Evolutionary conservation across 2,888 invertebrate species (phyloP).

Genomic region (Ischnura elegans): DNA sequence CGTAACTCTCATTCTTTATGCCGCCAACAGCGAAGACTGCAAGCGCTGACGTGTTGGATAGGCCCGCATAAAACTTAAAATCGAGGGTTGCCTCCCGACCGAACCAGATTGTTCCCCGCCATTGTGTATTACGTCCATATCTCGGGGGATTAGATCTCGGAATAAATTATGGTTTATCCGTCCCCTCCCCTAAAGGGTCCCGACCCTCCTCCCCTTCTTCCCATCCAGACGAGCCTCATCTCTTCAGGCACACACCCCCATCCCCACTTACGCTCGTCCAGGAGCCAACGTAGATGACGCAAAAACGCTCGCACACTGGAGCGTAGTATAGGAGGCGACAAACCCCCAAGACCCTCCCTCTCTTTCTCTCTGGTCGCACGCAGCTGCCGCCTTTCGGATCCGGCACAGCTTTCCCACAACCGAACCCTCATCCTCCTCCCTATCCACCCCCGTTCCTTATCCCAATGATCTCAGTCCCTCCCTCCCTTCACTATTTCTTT

Average conservation of each 20-base stretch:
- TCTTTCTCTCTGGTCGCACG: conserved; percentile 25
- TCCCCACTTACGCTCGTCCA: neutral
- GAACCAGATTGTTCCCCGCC: neutral
- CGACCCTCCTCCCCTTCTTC: neutral
- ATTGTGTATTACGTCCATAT: conserved; percentile 1
- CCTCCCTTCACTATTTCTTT: neutral
- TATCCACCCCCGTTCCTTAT: neutral
- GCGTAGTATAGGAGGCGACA: neutral
- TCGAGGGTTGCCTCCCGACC: neutral
- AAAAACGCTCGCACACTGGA: neutral
- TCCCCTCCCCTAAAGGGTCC: neutral
- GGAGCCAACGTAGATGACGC: neutral
- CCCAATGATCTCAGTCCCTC: neutral
- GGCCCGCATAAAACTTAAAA: neutral
- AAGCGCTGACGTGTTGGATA: too few relatives aligned
- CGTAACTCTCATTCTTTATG: too few relatives aligned
- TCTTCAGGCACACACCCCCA: neutral
- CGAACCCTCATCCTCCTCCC: neutral
- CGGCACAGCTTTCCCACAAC: conserved; percentile 46
- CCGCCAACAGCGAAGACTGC: too few relatives aligned
- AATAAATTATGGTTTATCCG: conserved; percentile 20
- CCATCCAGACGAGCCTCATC: neutral
- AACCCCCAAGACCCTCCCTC: neutral
- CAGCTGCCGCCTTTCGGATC: conserved; percentile 56
- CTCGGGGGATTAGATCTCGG: neutral